Evolutionary conservation across 2,888 invertebrate species (phyloP).

Genomic region (Hyppa rectilinea): DNA sequence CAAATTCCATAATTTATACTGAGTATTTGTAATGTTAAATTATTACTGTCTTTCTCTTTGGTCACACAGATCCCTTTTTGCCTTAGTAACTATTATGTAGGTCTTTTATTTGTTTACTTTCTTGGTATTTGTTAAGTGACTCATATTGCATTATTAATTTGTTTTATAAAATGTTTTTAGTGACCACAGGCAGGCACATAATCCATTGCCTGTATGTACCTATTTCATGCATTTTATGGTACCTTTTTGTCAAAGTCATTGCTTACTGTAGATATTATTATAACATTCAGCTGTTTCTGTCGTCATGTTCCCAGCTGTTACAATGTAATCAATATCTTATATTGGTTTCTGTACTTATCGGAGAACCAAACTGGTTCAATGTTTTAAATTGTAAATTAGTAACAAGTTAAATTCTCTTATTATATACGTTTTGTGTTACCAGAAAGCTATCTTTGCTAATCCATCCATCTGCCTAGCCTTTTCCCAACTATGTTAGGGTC

Average conservation of each 20-base stretch:
- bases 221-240: slow-evolving; percentile 1
- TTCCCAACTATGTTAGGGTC: too few species aligned
- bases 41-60: not conserved
- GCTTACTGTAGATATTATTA: not conserved
- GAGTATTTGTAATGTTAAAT: not conserved
- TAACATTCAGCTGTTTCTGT: not conserved
- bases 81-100: not conserved
- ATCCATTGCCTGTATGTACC: not conserved
- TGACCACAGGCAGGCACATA: slow-evolving; percentile 1
- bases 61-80: not conserved
- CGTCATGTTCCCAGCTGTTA: slow-evolving; percentile 1
- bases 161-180: not conserved
- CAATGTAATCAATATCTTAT: slow-evolving; percentile 9
- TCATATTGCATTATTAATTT: not conserved
- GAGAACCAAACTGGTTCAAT: slow-evolving; percentile 1
- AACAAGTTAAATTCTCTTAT: not conserved
- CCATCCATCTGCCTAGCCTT: too few species aligned
- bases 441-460: not conserved
- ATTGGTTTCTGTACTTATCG: not conserved
- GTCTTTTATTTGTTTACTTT: not conserved
- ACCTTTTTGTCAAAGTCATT: slow-evolving; percentile 9
- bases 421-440: not conserved
- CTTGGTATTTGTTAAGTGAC: not conserved
- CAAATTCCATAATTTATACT: not conserved
- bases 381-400: not conserved